These are phyloP conservation scores for Cryptocheilus praepositus DNA, from an alignment of 2,888 invertebrate genomes.

Conservation along the genomic window DNA sequence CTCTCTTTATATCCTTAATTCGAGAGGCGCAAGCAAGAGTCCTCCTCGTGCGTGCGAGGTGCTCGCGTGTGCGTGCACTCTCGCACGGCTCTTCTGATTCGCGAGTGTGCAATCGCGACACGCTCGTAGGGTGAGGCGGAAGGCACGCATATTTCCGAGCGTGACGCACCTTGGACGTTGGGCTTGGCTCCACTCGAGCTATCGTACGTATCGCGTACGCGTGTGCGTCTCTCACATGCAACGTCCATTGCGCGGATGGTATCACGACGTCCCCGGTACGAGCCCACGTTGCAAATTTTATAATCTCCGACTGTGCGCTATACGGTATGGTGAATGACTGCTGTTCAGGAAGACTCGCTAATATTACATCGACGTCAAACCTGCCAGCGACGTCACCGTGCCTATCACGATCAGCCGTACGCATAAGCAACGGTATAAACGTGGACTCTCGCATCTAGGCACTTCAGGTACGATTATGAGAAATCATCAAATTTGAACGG, in stretches of 20 bases:
- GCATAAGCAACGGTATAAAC: too few species aligned
- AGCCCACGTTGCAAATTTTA: too few species aligned
- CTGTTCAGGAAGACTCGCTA: too few species aligned
- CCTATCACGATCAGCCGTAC: too few species aligned
- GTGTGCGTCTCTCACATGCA: constrained; percentile 17
- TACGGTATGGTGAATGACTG: too few species aligned
- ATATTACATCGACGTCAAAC: too few species aligned
- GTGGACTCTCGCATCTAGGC: too few species aligned
- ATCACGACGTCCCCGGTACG: too few species aligned
- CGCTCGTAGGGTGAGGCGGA: constrained; percentile 44
- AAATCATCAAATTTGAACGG: constrained; percentile 13
- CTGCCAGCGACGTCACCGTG: too few species aligned
- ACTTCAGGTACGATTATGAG: neutral
- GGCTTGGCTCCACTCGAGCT: constrained; percentile 53
- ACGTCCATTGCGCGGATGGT: too few species aligned
- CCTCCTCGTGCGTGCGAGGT: neutral
- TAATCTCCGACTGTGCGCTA: too few species aligned
- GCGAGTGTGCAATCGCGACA: neutral
- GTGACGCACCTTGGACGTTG: constrained; percentile 67
- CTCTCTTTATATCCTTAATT: constrained; percentile 9
- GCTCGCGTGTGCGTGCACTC: constrained; percentile 11
- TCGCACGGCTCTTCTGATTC: constrained; percentile 7
- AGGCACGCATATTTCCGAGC: constrained; percentile 64
- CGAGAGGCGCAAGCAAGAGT: constrained; percentile 1
- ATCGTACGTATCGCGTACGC: constrained; percentile 22